Conservation (phyloP, 2,797 vertebrate genomes). For the Pseudomugil gertrudae region DNA sequence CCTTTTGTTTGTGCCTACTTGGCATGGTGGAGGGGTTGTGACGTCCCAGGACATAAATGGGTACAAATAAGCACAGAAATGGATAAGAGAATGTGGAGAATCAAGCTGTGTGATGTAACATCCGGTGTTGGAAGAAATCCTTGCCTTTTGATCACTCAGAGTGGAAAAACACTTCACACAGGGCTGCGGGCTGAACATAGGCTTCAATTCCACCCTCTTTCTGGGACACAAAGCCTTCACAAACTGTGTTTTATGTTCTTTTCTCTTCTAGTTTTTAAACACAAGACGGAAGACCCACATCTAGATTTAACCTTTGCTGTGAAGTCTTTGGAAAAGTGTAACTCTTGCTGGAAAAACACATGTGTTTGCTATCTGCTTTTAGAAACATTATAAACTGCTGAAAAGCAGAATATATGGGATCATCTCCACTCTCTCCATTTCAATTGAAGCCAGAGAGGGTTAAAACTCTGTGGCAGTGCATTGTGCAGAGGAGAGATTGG, state of each 20-base stretch:
- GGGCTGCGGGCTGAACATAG: constrained; percentile 59
- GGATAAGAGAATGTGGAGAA: constrained; percentile 66
- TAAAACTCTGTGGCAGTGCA: constrained; percentile 70
- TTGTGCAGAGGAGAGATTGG: constrained; percentile 76
- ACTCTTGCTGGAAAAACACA: constrained; percentile 36
- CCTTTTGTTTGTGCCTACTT: constrained; percentile 59
- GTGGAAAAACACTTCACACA: constrained; percentile 70
- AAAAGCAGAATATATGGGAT: constrained; percentile 62
- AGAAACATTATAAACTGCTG: constrained; percentile 69
- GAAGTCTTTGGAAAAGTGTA: constrained; percentile 22
- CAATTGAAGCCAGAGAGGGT: constrained; percentile 71
- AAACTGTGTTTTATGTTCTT: constrained; percentile 28
- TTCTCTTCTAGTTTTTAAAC: constrained; percentile 12
- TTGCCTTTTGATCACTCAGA: constrained; percentile 68
- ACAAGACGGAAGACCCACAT: constrained; percentile 15
- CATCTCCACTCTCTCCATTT: constrained; percentile 79
- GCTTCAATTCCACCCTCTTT: constrained; percentile 44
- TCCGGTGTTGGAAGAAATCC: constrained; percentile 68
- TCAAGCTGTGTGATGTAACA: constrained; percentile 75
- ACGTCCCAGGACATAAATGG: constrained; percentile 63
- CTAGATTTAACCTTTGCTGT: constrained; percentile 3
- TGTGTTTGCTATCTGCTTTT: constrained; percentile 41
- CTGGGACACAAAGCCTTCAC: constrained; percentile 37
- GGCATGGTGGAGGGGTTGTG: constrained; percentile 42
- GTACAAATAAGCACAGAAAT: constrained; percentile 69